Evolutionary conservation across 30 jellyfish, hydroid and myxozoan genomes (phyloP), one percentile per base, ranked within the genome.

Genomic region (Cassiopea xamachana): DNA sequence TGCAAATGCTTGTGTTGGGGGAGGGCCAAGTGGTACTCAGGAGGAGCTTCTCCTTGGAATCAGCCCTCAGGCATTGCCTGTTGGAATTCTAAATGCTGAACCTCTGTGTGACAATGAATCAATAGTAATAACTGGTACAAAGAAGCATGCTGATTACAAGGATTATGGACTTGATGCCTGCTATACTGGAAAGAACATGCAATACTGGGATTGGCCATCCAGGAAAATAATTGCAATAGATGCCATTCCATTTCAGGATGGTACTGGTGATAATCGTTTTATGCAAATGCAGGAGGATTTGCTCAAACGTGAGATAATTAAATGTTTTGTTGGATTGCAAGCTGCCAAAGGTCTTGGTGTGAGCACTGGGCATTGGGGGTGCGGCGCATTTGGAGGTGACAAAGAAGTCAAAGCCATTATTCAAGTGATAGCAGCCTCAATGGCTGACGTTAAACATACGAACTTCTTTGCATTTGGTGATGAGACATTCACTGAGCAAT

Each of bases 381-480:
- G 90, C 46, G 90, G 90, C 0, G 90, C 90, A 2, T 81, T 81
- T 49, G 90, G 90, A 16, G 90, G 90, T 45, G 81, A 81, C 90
- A 81, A 81, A 81, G 90, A 69, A 17, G 39, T 81, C 81, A 81
- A 81, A 46, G 81, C 81, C 48, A 62, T 81, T 16, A 45, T 81
- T 43, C 90, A 81, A 61, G 81, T 81, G 46, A 60, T 81, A 12
- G 90, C 67, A 44, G 90, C 90, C 0, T 81, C 90, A 27, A 48
- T 45, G 5, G 90, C 90, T 13, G 1, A 62, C 0, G 80, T 61
- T 10, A 81, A 81, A 49, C 81, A 64, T 46, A 6, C 59, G 7
- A 69, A 81, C 48, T 81, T 81, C 50, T 81, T 62, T 46, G 10
- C 81, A 16, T 81, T 81, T 81, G 81, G 81, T n/a, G 90, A 81